Percentiles rank a stretch among this genome's conserved stretches.
phyloP scores from a whole-genome alignment of 2,888 invertebrate genomes.

The Eristalis tenax region DNA sequence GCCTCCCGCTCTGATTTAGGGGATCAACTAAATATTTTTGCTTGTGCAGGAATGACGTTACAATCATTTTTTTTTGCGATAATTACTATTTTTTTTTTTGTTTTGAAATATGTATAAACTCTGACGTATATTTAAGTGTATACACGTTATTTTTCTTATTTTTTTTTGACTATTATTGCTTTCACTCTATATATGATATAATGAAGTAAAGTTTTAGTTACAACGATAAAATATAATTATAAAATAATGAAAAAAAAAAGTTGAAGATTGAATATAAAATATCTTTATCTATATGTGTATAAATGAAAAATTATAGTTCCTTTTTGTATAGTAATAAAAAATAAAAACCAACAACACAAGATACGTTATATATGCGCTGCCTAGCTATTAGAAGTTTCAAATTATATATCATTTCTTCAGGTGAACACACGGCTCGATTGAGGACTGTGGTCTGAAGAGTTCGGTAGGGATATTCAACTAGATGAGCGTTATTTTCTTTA shows the following conservation, averaged over 20 bases:
- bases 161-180: background rate
- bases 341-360: background rate
- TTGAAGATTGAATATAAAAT: slow-evolving; percentile 11
- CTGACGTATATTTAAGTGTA: background rate
- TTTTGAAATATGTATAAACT: slow-evolving; percentile 5
- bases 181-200: slow-evolving; percentile 24
- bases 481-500: slow-evolving; percentile 24
- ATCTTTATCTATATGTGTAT: slow-evolving; percentile 28
- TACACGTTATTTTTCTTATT: background rate
- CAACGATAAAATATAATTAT: slow-evolving; percentile 3
- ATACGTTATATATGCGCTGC: slow-evolving; percentile 6
- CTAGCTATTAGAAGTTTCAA: background rate
- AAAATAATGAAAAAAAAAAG: slow-evolving; percentile 2
- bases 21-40: too few species aligned
- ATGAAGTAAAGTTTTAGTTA: background rate
- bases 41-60: too few species aligned
- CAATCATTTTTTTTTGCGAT: too few species aligned
- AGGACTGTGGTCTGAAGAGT: background rate
- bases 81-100: too few species aligned
- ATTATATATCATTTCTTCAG: background rate
- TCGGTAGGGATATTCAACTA: slow-evolving; percentile 14
- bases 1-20: too few species aligned
- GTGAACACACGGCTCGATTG: background rate
- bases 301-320: slow-evolving; percentile 59
- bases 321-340: slow-evolving; percentile 53